A percentile compares a stretch with the other conserved stretches of the same genome.
phyloP scores from a whole-genome alignment of 2,113 vertebrate species.

The Onychorhynchus coronatus region DNA sequence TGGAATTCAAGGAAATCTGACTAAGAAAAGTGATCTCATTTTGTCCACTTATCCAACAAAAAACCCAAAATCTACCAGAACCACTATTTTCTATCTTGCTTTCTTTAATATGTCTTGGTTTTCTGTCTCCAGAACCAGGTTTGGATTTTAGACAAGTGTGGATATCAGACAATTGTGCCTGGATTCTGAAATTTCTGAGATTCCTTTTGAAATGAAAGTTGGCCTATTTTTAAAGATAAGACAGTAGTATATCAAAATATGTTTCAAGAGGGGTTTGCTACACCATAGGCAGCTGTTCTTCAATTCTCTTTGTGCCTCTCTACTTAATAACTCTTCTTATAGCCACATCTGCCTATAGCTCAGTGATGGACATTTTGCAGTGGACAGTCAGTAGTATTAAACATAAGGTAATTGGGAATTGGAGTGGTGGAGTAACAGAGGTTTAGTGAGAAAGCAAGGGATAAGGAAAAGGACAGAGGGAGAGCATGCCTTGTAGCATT shows the following conservation, averaged over 20 bases:
- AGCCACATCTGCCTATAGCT: neutral
- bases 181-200: neutral
- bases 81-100: neutral
- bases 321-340: neutral
- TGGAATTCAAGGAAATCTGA: neutral
- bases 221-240: neutral
- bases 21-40: neutral
- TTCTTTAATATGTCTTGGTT: neutral
- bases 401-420: neutral
- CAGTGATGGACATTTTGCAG: neutral
- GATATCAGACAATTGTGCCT: neutral
- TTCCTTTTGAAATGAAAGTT: neutral
- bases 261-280: neutral
- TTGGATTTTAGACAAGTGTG: neutral
- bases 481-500: neutral
- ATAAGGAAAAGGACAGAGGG: neutral
- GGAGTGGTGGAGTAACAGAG: neutral
- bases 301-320: neutral
- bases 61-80: neutral
- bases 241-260: neutral
- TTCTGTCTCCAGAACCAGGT: neutral
- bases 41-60: neutral
- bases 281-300: neutral
- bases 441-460: neutral
- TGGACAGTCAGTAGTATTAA: neutral